phyloP scores from a whole-genome alignment of 2,113 vertebrate genomes.

The Apteryx owenii region DNA sequence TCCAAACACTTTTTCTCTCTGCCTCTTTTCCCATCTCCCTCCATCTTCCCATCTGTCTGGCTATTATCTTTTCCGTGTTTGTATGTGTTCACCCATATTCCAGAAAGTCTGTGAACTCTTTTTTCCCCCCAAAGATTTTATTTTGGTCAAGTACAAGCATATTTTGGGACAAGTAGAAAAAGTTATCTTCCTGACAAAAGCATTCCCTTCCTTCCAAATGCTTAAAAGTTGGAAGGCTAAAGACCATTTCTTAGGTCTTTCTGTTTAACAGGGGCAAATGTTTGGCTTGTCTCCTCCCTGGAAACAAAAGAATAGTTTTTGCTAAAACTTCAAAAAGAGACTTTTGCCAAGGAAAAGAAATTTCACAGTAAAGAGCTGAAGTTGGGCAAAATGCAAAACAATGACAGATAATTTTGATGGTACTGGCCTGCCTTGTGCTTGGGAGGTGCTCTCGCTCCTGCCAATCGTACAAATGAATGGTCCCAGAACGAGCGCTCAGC shows the following conservation, averaged over 20 bases:
- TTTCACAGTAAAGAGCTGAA: neutral
- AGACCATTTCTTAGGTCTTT: neutral
- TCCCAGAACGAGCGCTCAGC: neutral
- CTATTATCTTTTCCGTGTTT: neutral
- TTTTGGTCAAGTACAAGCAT: neutral
- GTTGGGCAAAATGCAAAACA: neutral
- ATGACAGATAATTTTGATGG: neutral
- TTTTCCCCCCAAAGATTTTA: neutral
- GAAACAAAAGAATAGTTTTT: neutral
- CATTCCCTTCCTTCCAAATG: neutral
- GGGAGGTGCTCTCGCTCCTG: neutral
- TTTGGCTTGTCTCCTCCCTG: neutral
- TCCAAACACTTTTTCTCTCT: neutral
- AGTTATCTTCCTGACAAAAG: neutral
- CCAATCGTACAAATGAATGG: neutral
- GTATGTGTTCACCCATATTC: neutral
- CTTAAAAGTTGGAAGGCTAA: neutral
- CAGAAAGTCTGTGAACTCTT: neutral
- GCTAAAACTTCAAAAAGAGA: neutral
- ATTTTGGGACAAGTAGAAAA: neutral
- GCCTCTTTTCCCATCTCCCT: neutral
- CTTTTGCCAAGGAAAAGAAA: neutral
- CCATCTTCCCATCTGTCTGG: neutral
- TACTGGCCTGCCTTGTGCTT: neutral
- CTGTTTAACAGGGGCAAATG: neutral